Base-by-base conservation (phyloP, 2,888 invertebrate genomes). In the Tribolium freemani region DNA sequence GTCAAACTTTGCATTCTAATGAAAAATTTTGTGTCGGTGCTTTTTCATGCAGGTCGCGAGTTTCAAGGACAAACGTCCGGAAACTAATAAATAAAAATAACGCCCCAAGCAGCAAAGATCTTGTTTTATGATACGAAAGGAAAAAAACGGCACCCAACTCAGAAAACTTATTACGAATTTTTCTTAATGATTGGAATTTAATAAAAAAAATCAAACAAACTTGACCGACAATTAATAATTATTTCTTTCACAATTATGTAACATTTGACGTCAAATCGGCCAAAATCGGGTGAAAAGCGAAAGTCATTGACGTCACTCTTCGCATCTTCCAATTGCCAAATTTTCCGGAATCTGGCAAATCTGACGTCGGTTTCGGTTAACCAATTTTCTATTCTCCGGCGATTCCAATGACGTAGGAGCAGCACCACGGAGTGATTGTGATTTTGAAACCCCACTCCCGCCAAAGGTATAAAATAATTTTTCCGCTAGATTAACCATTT, bases 351-450 rank as follows among this genome's bases (percentile, higher is more conserved):
- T 38, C n/a, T 38, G 38, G n/a, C 38, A 3, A 38, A 38, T 26
- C 6, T 38, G 38, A 38, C 38, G 38, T 38, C 38, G 38, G 38
- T n/a, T n/a, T 38, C 26, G 13, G 45, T 66, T 16, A 44, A 26
- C 66, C 26, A 51, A 57, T 57, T 64, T 54, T 64, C 54, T 31
- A 51, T 20, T 64, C 70, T 21, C 63, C 38, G 72, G 72, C 57
- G 72, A 72, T 72, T 69, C 72, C 72, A 66, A 72, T 72, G 72
- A 72, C 72, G 72, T 69, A 48, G 48, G 26, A 30, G 6, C 26
- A 9, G 16, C 8, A 48, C 38, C 8, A 45, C 16, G 31, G 9
- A 69, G 72, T 69, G 72, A 72, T 69, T 69, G 72, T 69, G 58
- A 54, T 54, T 71, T 66, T 58, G 53, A 53, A 68, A 69, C 72